Evolutionary conservation across 2,888 invertebrate genomes (phyloP).

Genomic region (Pterostichus madidus): DNA sequence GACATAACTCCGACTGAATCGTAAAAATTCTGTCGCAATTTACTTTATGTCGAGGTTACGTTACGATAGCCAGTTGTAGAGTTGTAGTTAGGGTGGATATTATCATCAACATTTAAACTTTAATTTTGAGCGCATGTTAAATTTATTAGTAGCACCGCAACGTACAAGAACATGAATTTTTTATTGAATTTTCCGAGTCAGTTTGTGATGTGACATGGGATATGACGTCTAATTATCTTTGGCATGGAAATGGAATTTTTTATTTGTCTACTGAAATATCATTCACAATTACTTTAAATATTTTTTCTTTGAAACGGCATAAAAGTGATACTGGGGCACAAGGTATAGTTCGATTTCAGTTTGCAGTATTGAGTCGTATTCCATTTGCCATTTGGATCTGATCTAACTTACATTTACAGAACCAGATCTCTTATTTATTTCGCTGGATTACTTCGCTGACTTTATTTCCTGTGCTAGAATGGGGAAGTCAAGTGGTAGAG

Average conservation of each 20-base stretch:
- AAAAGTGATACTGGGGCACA: no score
- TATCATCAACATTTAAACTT: slow-evolving; percentile 36
- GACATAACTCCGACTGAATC: not conserved
- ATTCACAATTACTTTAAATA: not conserved
- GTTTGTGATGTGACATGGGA: slow-evolving; percentile 20
- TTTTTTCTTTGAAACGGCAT: no score
- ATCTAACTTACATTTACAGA: no score
- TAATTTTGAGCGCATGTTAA: slow-evolving; percentile 33
- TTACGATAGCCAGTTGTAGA: not conserved
- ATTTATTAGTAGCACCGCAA: slow-evolving; percentile 6
- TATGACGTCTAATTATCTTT: not conserved
- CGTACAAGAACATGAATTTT: slow-evolving; percentile 25
- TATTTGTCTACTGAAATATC: not conserved
- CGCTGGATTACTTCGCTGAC: no score
- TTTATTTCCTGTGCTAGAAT: no score
- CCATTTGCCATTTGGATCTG: no score
- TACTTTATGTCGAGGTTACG: slow-evolving; percentile 12
- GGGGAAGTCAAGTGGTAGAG: no score
- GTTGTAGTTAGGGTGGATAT: not conserved
- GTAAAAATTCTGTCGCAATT: slow-evolving; percentile 30
- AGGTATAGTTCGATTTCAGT: no score
- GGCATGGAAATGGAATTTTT: not conserved
- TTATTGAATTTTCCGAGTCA: slow-evolving; percentile 14
- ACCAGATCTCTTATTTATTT: no score
- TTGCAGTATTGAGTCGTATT: no score